phyloP scores from a whole-genome alignment of 2,797 vertebrate species.

The Cynodonichthys magdalenae region DNA sequence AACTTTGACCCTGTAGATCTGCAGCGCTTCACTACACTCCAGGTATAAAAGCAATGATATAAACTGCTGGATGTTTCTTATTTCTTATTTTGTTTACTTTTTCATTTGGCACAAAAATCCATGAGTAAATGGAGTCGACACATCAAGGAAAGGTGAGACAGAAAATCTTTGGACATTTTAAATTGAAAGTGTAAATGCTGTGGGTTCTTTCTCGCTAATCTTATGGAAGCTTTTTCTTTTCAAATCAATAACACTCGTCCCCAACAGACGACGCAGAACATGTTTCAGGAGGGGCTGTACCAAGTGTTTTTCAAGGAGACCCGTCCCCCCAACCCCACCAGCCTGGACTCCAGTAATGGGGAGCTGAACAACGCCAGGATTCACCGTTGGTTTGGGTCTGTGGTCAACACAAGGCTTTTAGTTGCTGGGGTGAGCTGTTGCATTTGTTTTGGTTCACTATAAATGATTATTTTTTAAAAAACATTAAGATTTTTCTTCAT shows the following conservation, averaged over 20 bases:
- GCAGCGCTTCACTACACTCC: not conserved
- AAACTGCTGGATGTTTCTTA: slow-evolving; percentile 9
- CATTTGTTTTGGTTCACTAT: not conserved
- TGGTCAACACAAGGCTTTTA: slow-evolving; percentile 77
- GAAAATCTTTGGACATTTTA: not conserved
- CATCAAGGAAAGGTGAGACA: slow-evolving; percentile 47
- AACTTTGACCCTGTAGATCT: slow-evolving; percentile 56
- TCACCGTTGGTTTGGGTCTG: slow-evolving; percentile 78
- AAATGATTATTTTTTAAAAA: not conserved
- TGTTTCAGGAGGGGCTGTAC: slow-evolving; percentile 83
- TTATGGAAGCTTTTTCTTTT: not conserved
- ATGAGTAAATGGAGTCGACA: slow-evolving; percentile 21
- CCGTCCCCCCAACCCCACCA: slow-evolving; percentile 5
- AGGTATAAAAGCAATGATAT: slow-evolving; percentile 18
- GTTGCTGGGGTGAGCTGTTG: slow-evolving; percentile 70
- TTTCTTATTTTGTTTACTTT: slow-evolving; percentile 8
- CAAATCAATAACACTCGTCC: not conserved
- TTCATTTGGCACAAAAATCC: slow-evolving; percentile 21
- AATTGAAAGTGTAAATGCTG: not conserved
- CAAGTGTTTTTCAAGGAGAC: slow-evolving; percentile 77
- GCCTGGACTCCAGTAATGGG: slow-evolving; percentile 7
- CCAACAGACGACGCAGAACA: slow-evolving; percentile 76
- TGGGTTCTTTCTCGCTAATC: not conserved
- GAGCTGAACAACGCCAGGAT: slow-evolving; percentile 70
- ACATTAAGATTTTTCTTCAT: not conserved